Conservation (phyloP, 2,888 invertebrate species). For the Rhopalosiphum nymphaeae region DNA sequence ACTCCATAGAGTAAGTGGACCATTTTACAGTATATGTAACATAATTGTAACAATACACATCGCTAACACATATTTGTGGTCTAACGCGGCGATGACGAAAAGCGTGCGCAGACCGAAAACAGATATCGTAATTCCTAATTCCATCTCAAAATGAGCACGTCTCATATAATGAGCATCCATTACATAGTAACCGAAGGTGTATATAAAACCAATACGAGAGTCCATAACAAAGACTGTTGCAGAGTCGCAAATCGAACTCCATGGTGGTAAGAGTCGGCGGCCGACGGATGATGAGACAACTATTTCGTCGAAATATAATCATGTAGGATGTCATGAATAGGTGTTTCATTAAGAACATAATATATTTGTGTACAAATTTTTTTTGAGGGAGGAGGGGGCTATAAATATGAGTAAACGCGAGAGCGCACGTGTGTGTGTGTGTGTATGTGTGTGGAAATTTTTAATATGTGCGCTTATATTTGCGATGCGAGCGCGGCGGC, state of each 20-base stretch:
- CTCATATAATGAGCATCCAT: neutral
- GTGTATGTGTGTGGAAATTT: neutral
- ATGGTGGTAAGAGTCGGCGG: neutral
- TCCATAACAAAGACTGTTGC: neutral
- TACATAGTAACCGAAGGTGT: neutral
- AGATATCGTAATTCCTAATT: neutral
- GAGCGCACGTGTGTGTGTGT: neutral
- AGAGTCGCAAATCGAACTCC: neutral
- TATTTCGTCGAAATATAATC: neutral
- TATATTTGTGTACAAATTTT: neutral
- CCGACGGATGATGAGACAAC: neutral
- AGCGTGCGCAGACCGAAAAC: neutral
- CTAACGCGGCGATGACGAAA: neutral
- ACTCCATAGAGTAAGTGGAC: too few species aligned
- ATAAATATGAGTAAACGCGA: neutral
- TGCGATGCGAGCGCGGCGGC: neutral
- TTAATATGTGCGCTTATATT: neutral
- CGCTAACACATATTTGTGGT: too few species aligned
- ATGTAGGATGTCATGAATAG: neutral
- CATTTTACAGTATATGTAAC: neutral
- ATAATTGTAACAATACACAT: neutral
- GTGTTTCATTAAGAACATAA: neutral
- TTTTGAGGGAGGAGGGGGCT: neutral
- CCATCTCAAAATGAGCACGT: neutral
- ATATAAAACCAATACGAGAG: neutral